Evolutionary conservation across 2,888 invertebrate species (phyloP).

Genomic region (Lysandra coridon): DNA sequence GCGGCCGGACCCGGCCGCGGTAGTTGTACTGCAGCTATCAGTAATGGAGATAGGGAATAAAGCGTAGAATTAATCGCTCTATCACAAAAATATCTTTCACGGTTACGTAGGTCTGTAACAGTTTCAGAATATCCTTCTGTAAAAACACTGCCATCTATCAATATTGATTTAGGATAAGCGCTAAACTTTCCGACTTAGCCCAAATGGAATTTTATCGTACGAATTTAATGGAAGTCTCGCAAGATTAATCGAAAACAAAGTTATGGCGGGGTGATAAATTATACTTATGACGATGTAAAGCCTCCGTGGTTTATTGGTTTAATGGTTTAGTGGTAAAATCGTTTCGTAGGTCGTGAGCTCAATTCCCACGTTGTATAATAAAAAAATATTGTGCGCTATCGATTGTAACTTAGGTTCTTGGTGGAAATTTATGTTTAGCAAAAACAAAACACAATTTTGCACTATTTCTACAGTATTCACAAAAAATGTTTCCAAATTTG

Average conservation of each 20-base stretch:
- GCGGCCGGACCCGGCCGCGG: too few relatives aligned
- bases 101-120: background rate
- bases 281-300: constrained; percentile 41
- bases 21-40: too few relatives aligned
- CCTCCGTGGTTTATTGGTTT: constrained; percentile 34
- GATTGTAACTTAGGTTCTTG: too few relatives aligned
- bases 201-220: constrained; percentile 33
- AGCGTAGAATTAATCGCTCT: too few relatives aligned
- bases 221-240: constrained; percentile 38
- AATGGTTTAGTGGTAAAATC: background rate
- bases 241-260: constrained; percentile 43
- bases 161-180: constrained; percentile 30
- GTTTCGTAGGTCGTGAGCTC: background rate
- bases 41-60: too few relatives aligned
- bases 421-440: too few relatives aligned
- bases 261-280: constrained; percentile 43
- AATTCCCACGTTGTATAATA: background rate
- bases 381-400: background rate
- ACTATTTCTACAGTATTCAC: too few relatives aligned
- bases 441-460: too few relatives aligned
- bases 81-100: background rate
- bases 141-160: constrained; percentile 2
- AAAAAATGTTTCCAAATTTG: too few relatives aligned
- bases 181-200: constrained; percentile 26
- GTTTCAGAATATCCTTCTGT: background rate